phyloP scores from a whole-genome alignment of 2,113 vertebrate species.

The Isurus oxyrinchus region DNA sequence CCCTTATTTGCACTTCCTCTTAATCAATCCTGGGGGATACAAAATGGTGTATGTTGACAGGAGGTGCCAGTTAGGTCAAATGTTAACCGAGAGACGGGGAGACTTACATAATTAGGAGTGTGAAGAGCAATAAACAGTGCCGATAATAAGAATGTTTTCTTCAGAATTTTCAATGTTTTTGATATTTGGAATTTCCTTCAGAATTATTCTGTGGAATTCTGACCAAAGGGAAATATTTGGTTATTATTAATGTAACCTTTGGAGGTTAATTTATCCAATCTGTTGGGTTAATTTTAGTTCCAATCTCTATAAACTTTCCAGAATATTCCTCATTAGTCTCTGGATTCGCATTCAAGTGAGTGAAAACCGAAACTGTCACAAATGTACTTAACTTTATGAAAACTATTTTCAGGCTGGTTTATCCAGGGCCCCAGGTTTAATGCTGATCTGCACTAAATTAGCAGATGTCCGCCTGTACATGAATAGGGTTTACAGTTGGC shows the following conservation, averaged over 20 bases:
- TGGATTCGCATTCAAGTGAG: neutral
- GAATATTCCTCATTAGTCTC: neutral
- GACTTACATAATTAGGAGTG: conserved; percentile 26
- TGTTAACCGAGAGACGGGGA: neutral
- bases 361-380: neutral
- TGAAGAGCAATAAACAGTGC: conserved; percentile 20
- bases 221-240: conserved; percentile 31
- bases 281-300: conserved; percentile 12
- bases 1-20: conserved; percentile 48
- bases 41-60: conserved; percentile 29
- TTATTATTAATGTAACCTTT: conserved; percentile 18
- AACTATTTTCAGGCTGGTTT: neutral
- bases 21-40: conserved; percentile 44
- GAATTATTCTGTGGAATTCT: neutral
- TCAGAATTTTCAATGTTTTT: neutral
- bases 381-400: neutral
- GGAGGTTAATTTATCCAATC: conserved; percentile 27
- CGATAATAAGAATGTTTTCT: neutral
- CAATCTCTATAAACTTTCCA: neutral
- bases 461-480: neutral
- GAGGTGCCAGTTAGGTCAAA: conserved; percentile 27
- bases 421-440: neutral
- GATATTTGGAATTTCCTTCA: conserved; percentile 19
- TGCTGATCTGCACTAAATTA: neutral
- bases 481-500: too few relatives aligned